phyloP scores from a whole-genome alignment of 2,888 invertebrate genomes.

The Alloscopus bannaensis region DNA sequence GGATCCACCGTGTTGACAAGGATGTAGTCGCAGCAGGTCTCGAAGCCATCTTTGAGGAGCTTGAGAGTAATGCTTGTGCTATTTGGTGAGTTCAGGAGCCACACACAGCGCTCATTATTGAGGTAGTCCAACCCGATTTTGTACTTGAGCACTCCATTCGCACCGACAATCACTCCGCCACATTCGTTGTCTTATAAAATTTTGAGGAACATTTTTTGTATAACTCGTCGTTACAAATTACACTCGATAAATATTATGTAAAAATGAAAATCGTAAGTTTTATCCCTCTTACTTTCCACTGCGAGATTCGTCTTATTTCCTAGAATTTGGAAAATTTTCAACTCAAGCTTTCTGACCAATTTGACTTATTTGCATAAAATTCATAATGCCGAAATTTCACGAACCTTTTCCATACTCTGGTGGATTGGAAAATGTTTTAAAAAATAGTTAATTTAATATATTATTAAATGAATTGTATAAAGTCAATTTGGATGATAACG shows the following conservation, averaged over 20 bases:
- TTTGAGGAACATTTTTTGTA: too few relatives aligned
- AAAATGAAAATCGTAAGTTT: not conserved
- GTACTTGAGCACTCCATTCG: constrained; percentile 39
- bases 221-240: not conserved
- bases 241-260: not conserved
- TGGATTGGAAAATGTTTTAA: too few relatives aligned
- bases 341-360: too few relatives aligned
- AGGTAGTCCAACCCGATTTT: constrained; percentile 34
- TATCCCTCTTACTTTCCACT: constrained; percentile 24
- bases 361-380: too few relatives aligned
- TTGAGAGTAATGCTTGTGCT: constrained; percentile 35
- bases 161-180: constrained; percentile 48
- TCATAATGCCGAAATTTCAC: too few relatives aligned
- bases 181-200: constrained; percentile 41
- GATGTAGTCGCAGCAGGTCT: constrained; percentile 52
- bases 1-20: constrained; percentile 51
- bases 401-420: constrained; percentile 1
- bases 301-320: constrained; percentile 30
- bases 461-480: not conserved
- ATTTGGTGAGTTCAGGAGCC: constrained; percentile 46
- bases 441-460: not conserved
- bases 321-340: too few relatives aligned
- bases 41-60: constrained; percentile 58
- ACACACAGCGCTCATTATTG: constrained; percentile 53
- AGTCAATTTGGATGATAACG: too few relatives aligned